phyloP scores from a whole-genome alignment of 35 echinoderm and acorn worm genomes.

The Chiridota heheva region DNA sequence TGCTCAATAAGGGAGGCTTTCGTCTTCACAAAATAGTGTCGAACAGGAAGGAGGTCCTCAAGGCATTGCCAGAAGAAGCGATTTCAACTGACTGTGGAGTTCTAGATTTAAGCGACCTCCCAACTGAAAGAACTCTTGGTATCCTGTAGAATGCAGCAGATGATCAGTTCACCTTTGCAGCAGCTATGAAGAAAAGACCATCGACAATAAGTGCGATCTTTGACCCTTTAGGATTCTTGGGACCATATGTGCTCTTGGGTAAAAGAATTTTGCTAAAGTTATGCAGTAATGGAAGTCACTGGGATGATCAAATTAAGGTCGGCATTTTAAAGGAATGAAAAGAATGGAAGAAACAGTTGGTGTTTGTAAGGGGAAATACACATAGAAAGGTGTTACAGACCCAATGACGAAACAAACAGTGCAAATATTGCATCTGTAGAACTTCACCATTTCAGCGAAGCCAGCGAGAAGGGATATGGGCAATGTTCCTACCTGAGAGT shows the following conservation, averaged over 20 bases:
- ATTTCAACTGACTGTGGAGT: background rate
- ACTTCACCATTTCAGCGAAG: constrained; percentile 84
- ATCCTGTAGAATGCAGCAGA: constrained; percentile 35
- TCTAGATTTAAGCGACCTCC: constrained; percentile 36
- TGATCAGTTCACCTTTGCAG: constrained; percentile 43
- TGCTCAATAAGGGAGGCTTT: constrained; percentile 50
- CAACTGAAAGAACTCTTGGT: constrained; percentile 52
- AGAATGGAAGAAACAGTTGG: background rate
- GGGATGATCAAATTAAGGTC: constrained; percentile 33
- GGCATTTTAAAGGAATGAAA: constrained; percentile 15
- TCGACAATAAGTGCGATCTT: constrained; percentile 66
- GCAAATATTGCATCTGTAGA: background rate
- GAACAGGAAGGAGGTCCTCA: constrained; percentile 41
- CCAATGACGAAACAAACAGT: constrained; percentile 10
- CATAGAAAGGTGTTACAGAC: constrained; percentile 56
- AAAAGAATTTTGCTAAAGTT: constrained; percentile 34
- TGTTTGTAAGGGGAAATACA: background rate
- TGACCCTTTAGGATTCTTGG: constrained; percentile 50
- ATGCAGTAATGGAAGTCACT: constrained; percentile 15
- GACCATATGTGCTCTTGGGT: constrained; percentile 36
- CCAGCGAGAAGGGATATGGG: constrained; percentile 54
- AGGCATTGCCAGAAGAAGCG: constrained; percentile 21
- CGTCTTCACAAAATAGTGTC: constrained; percentile 53
- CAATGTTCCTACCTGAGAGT: constrained; percentile 61
- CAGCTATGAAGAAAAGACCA: constrained; percentile 35